Evolutionary conservation across 2,797 vertebrate species (phyloP).

Genomic region (Etheostoma nigrum): DNA sequence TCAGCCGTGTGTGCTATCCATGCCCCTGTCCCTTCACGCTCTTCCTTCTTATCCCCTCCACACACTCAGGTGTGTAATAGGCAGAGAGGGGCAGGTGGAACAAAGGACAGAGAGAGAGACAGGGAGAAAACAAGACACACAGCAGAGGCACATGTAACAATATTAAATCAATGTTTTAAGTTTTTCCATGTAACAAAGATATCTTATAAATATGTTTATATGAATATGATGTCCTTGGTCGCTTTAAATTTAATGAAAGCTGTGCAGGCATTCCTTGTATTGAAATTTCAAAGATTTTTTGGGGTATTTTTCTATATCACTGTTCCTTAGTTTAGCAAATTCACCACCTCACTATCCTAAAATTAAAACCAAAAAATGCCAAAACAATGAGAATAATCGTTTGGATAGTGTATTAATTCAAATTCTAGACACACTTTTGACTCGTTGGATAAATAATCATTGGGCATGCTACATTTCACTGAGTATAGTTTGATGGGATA

Average conservation of each 20-base stretch:
- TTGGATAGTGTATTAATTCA: constrained; percentile 17
- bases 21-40: too few relatives aligned
- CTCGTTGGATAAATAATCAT: constrained; percentile 26
- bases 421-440: constrained; percentile 12
- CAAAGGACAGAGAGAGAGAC: too few relatives aligned
- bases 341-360: neutral
- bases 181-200: neutral
- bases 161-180: neutral
- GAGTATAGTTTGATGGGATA: constrained; percentile 28
- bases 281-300: neutral
- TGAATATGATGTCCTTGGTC: neutral
- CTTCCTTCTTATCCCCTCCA: too few relatives aligned
- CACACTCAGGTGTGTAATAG: too few relatives aligned
- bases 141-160: too few relatives aligned
- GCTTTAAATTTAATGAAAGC: neutral
- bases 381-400: neutral
- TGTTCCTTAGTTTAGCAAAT: neutral
- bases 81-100: too few relatives aligned
- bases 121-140: too few relatives aligned
- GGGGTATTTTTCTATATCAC: too few relatives aligned
- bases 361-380: neutral
- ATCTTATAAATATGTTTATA: neutral
- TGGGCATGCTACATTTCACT: constrained; percentile 36
- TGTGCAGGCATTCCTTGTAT: neutral
- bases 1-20: too few relatives aligned